These are phyloP conservation scores for Terrapene triunguis DNA, from an alignment of 2,113 vertebrate genomes.

Conservation along the genomic window DNA sequence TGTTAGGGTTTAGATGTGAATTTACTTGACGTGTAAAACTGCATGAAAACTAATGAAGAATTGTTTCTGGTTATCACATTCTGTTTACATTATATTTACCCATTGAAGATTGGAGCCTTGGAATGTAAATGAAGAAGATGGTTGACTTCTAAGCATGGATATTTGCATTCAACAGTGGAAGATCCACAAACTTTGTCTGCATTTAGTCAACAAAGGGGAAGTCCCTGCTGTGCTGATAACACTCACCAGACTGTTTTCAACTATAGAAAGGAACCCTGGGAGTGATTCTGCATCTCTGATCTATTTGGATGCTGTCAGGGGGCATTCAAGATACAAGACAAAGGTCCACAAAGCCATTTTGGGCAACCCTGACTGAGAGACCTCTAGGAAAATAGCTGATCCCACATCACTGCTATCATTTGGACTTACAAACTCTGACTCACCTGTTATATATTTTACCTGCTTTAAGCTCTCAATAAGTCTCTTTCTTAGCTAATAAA, in stretches of 20 bases:
- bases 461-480: background rate
- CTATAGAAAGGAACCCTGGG: background rate
- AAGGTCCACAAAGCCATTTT: background rate
- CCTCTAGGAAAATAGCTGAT: background rate
- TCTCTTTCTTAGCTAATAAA: background rate
- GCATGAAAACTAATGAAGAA: background rate
- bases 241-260: background rate
- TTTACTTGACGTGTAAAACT: background rate
- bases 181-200: background rate
- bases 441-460: background rate
- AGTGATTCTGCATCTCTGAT: background rate
- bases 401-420: background rate
- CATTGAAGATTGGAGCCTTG: too few relatives aligned
- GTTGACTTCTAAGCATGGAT: too few relatives aligned
- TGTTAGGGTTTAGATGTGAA: background rate
- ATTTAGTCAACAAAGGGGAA: background rate
- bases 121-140: too few relatives aligned
- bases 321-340: background rate
- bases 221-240: background rate
- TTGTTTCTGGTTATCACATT: too few relatives aligned
- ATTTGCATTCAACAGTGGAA: too few relatives aligned
- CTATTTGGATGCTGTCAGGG: background rate
- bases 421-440: background rate
- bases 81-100: too few relatives aligned
- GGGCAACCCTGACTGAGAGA: background rate